phyloP scores from a whole-genome alignment of 2,113 vertebrate species.

The Amblyopsis rosae region DNA sequence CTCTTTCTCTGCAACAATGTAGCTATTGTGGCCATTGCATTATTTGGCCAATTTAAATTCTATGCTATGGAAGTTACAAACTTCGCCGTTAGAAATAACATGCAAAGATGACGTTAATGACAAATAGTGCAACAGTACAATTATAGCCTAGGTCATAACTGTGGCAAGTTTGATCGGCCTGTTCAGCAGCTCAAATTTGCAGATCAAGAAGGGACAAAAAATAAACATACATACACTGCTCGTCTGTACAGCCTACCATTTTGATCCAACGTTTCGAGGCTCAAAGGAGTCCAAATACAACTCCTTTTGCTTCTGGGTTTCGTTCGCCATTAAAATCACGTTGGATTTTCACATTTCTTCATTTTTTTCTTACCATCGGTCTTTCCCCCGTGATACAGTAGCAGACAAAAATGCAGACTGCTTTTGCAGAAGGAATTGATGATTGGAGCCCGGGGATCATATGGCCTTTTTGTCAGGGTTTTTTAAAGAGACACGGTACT shows the following conservation, averaged over 20 bases:
- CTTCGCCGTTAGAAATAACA: constrained; percentile 46
- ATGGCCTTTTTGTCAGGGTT: constrained; percentile 85
- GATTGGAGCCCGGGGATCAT: constrained; percentile 90
- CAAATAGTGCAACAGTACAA: neutral
- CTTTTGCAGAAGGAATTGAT: constrained; percentile 79
- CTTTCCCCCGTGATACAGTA: constrained; percentile 65
- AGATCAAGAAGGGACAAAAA: constrained; percentile 62
- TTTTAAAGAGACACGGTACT: constrained; percentile 86
- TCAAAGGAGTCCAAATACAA: constrained; percentile 78
- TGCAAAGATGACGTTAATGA: constrained; percentile 11
- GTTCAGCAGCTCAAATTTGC: constrained; percentile 64
- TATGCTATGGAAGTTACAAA: constrained; percentile 69
- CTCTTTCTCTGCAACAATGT: constrained; percentile 72
- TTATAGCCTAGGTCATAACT: constrained; percentile 24
- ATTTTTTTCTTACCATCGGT: constrained; percentile 46
- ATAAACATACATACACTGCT: constrained; percentile 55
- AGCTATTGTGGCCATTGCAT: constrained; percentile 66
- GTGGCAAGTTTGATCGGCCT: constrained; percentile 69
- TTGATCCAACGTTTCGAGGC: constrained; percentile 80
- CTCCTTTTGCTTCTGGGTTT: constrained; percentile 74
- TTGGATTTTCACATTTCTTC: constrained; percentile 75
- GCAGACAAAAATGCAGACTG: constrained; percentile 79
- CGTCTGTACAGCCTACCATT: constrained; percentile 80
- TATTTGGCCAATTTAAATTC: constrained; percentile 58
- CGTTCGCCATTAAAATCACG: constrained; percentile 80